phyloP scores from a whole-genome alignment of 2,797 vertebrate species.

The Eulemur rubriventer region DNA sequence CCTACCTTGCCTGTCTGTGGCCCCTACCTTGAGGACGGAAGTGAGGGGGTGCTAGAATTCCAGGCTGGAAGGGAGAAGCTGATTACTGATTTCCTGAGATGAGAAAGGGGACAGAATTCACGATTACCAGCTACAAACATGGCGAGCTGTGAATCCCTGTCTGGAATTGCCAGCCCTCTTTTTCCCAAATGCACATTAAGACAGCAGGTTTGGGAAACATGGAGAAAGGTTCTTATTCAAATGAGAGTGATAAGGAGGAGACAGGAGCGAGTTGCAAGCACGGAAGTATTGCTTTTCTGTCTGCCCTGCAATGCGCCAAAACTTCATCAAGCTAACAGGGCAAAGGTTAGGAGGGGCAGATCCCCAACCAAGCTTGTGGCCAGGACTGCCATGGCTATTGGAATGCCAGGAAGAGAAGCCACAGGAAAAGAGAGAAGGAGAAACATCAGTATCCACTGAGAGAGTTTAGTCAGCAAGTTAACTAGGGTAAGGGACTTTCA shows the following conservation, averaged over 20 bases:
- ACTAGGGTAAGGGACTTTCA: not conserved
- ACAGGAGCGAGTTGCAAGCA: not conserved
- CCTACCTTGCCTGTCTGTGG: not conserved
- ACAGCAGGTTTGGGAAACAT: not conserved
- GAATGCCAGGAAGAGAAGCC: not conserved
- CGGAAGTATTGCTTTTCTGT: not conserved
- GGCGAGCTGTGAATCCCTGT: not conserved
- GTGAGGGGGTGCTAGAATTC: not conserved
- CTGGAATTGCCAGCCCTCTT: not conserved
- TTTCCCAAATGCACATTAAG: not conserved
- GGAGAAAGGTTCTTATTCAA: not conserved
- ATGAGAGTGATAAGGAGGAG: not conserved
- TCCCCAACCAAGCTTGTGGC: not conserved
- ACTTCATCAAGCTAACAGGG: not conserved
- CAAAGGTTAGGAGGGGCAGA: constrained; percentile 23
- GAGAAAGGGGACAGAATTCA: not conserved
- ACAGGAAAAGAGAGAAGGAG: not conserved
- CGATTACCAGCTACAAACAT: not conserved
- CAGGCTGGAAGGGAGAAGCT: not conserved
- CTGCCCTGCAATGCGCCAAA: not conserved
- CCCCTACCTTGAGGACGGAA: not conserved
- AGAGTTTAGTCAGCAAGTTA: not conserved
- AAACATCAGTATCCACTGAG: not conserved
- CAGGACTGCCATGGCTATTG: not conserved
- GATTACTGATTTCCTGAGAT: not conserved